A percentile compares a stretch with the other conserved stretches of the same genome.
phyloP scores from a whole-genome alignment of 2,797 vertebrate genomes.

The Toxotes lorentzi region DNA sequence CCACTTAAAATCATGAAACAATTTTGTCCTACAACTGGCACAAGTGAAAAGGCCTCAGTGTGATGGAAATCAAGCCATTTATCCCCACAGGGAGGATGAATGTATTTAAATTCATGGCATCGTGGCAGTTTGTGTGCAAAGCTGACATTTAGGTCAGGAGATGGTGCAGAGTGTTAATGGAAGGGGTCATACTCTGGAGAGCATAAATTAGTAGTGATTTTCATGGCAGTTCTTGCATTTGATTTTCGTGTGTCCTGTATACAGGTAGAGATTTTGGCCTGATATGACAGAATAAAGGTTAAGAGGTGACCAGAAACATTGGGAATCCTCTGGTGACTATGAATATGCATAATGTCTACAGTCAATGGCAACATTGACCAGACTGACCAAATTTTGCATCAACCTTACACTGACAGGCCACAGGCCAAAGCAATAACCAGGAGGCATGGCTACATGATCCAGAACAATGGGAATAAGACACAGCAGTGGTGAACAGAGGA shows the following conservation, averaged over 20 bases:
- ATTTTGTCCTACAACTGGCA: slow-evolving; percentile 6
- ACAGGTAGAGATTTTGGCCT: neutral
- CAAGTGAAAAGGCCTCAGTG: slow-evolving; percentile 31
- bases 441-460: neutral
- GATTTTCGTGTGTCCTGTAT: neutral
- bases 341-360: neutral
- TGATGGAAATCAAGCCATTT: slow-evolving; percentile 18
- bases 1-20: neutral
- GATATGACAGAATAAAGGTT: neutral
- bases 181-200: neutral
- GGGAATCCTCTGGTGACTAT: neutral
- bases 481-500: neutral
- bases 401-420: neutral
- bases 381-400: neutral
- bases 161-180: slow-evolving; percentile 15
- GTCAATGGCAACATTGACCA: neutral
- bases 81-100: neutral
- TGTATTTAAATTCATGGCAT: slow-evolving; percentile 14
- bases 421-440: neutral
- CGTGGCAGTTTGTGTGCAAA: slow-evolving; percentile 6
- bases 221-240: neutral
- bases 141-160: slow-evolving; percentile 34
- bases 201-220: neutral
- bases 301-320: neutral
- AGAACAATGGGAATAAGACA: neutral